These are phyloP conservation scores for Ceratitis capitata DNA, from an alignment of 1,140 invertebrate genomes.

Conservation along the genomic window DNA sequence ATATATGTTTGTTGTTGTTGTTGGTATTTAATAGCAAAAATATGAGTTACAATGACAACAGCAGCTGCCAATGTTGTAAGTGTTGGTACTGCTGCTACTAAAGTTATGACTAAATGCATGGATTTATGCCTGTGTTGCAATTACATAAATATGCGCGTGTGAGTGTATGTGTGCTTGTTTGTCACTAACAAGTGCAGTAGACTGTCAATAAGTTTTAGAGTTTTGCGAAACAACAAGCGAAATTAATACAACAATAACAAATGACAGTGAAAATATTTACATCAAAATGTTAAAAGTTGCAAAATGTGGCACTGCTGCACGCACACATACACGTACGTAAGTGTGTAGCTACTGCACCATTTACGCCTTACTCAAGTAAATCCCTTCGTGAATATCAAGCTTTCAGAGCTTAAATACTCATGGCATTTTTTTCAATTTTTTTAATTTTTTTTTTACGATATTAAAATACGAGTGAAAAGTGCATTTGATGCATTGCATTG, in stretches of 20 bases:
- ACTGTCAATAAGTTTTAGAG: slow-evolving; percentile 18
- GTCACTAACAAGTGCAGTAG: not conserved
- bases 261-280: slow-evolving; percentile 1
- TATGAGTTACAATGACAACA: slow-evolving; percentile 25
- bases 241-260: slow-evolving; percentile 18
- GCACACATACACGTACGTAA: too few species aligned
- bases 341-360: not conserved
- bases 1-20: not conserved
- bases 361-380: not conserved
- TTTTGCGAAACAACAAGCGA: not conserved
- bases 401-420: not conserved
- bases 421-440: too few species aligned
- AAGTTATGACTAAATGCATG: not conserved
- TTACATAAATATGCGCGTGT: not conserved
- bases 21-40: not conserved
- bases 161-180: not conserved
- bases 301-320: not conserved
- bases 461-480: not conserved
- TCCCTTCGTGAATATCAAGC: not conserved
- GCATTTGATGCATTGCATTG: not conserved
- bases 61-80: not conserved
- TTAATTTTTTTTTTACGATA: too few species aligned
- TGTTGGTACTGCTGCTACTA: not conserved
- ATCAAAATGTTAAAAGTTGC: slow-evolving; percentile 3
- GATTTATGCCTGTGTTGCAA: not conserved